Conservation (phyloP, 1,140 invertebrate genomes). For the Musca domestica region DNA sequence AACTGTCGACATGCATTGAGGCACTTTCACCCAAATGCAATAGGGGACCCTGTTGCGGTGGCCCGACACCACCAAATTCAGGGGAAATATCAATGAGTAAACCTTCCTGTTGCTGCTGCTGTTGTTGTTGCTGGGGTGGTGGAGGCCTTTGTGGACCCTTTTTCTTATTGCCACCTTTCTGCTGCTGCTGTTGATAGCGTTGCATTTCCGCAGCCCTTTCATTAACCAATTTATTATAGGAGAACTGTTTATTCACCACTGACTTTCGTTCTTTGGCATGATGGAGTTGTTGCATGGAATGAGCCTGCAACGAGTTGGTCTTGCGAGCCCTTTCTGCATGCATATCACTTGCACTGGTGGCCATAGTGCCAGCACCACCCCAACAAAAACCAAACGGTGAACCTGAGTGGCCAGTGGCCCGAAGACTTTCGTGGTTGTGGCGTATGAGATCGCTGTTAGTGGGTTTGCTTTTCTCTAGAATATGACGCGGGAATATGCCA, state of each 20-base stretch:
- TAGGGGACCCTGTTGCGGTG: neutral
- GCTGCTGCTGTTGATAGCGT: slow-evolving; percentile 29
- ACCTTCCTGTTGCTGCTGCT: slow-evolving; percentile 56
- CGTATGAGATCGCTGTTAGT: slow-evolving; percentile 46
- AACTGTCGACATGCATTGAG: slow-evolving; percentile 41
- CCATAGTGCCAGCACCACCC: slow-evolving; percentile 77
- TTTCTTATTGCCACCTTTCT: slow-evolving; percentile 13
- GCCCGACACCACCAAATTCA: slow-evolving; percentile 49
- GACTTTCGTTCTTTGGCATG: slow-evolving; percentile 57
- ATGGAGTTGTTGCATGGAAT: slow-evolving; percentile 22
- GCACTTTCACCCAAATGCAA: slow-evolving; percentile 32
- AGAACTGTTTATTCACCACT: slow-evolving; percentile 66
- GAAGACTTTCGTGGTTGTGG: slow-evolving; percentile 29
- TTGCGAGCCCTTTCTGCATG: slow-evolving; percentile 59
- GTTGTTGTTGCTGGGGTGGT: slow-evolving; percentile 53
- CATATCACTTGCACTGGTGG: slow-evolving; percentile 62
- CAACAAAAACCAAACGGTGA: slow-evolving; percentile 77
- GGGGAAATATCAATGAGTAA: slow-evolving; percentile 64
- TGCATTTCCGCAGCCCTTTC: slow-evolving; percentile 54
- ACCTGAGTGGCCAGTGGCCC: slow-evolving; percentile 55
- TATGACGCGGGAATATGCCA: slow-evolving; percentile 66
- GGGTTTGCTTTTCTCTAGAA: slow-evolving; percentile 40
- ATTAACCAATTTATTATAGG: slow-evolving; percentile 73
- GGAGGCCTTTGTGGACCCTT: slow-evolving; percentile 57
- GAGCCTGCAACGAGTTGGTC: slow-evolving; percentile 53